Conservation (phyloP, 2,113 vertebrate species). For the Pongo abelii region DNA sequence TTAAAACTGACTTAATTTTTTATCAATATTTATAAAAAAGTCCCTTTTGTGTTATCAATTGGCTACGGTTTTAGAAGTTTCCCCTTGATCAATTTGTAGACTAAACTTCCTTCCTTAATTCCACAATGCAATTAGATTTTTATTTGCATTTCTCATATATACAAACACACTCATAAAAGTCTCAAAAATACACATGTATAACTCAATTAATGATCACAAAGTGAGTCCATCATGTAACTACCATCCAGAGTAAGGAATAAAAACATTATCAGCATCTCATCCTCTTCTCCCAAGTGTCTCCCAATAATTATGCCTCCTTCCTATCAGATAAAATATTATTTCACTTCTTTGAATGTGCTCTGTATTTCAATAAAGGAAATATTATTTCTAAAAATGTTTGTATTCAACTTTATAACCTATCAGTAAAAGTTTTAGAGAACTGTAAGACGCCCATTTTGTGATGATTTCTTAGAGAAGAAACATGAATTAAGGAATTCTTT, state of each 20-base stretch:
- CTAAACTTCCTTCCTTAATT: not conserved
- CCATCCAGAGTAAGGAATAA: not conserved
- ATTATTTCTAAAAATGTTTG: not conserved
- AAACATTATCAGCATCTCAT: not conserved
- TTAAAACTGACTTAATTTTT: not conserved
- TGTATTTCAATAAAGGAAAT: not conserved
- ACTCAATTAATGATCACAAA: not conserved
- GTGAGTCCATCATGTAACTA: not conserved
- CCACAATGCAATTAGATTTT: not conserved
- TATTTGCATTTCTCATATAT: not conserved
- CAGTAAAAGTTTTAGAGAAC: not conserved
- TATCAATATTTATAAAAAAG: not conserved
- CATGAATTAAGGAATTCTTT: not conserved
- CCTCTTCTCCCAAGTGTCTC: not conserved
- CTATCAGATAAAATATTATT: not conserved
- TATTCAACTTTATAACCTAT: not conserved
- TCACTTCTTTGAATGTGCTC: not conserved
- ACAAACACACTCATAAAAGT: not conserved
- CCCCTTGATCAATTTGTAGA: not conserved
- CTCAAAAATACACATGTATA: not conserved
- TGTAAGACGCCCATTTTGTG: not conserved
- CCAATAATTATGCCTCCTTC: not conserved
- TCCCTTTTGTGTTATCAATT: not conserved
- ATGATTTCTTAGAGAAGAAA: not conserved
- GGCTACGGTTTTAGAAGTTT: not conserved